Evolutionary conservation across 1,140 invertebrate genomes (phyloP), one percentile per base, ranked within the genome.

Genomic region (Dicyema japonicum): DNA sequence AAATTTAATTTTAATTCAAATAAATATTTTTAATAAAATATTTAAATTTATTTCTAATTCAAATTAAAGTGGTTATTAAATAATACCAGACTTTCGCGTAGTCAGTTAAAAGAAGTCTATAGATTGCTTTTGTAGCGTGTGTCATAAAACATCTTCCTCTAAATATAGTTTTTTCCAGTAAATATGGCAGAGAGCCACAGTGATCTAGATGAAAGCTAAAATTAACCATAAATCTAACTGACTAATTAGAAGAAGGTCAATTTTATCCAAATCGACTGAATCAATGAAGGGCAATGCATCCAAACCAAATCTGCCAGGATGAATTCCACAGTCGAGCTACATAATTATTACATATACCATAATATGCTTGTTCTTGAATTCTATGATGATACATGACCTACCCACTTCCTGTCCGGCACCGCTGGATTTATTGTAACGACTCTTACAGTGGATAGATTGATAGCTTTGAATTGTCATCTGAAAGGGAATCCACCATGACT

Each of bases 341-440:
- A 46, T 32, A 30, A 19, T 5, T 17, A 35, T 21, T 25, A 28
- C 29, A 40, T 38, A 47, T 57, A 70, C 67, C 72, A 90, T 74
- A 22, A 94, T 88, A 52, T 80, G 88, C 51, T 94, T 94, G 8
- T 80, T 82, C 60, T 97, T 97, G 46, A 90, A 97, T 52, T 90
- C 75, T 24, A 97, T 41, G 61, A 90, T 71, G 27, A 90, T 82
- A 55, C 88, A 97, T 39, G 82, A 92, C 51, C 88, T 52, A 13
- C 88, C 88, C 13, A 97, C 88, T 63, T 97, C 88, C 57, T 97
- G 88, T 3, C 88, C 88, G 35, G 88, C 78, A 22, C 88, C 88
- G 5, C 26, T 28, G 11, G 5, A 19, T 8, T 18, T n/a, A n/a
- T n/a, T n/a, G n/a, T n/a, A n/a, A n/a, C n/a, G n/a, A n/a, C n/a